Evolutionary conservation across 2,888 invertebrate genomes (phyloP).

Genomic region (Dusona sp.): DNA sequence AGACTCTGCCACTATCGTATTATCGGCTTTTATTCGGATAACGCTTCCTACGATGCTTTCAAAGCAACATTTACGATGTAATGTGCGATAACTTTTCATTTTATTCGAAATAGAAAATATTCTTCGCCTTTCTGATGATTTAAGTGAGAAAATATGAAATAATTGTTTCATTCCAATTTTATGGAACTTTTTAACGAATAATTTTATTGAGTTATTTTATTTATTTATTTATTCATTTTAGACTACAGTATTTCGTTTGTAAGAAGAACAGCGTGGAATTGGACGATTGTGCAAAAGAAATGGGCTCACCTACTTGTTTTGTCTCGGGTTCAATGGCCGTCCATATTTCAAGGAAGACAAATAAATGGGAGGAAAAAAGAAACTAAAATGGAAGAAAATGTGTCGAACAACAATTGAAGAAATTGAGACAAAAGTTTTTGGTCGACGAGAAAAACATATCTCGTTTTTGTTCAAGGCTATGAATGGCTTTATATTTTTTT

Average conservation of each 20-base stretch:
- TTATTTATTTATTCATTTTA: too few relatives aligned
- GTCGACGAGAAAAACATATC: slow-evolving; percentile 28
- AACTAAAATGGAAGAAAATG: slow-evolving; percentile 26
- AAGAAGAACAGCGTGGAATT: neutral
- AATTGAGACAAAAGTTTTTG: slow-evolving; percentile 31
- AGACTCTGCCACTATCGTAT: neutral
- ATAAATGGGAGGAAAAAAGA: neutral
- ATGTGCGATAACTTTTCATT: neutral
- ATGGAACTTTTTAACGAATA: neutral
- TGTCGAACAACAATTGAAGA: slow-evolving; percentile 1
- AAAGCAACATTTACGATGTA: slow-evolving; percentile 20
- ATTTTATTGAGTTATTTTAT: neutral
- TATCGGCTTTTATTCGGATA: neutral
- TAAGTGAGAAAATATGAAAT: neutral
- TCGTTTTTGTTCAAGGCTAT: slow-evolving; percentile 17
- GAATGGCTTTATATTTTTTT: slow-evolving; percentile 17
- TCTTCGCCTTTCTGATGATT: neutral
- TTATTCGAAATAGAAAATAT: neutral
- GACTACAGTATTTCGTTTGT: neutral
- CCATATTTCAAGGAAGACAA: neutral
- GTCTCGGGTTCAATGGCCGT: slow-evolving; percentile 24
- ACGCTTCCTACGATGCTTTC: neutral
- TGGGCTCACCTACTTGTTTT: slow-evolving; percentile 50
- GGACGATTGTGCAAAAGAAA: slow-evolving; percentile 4
- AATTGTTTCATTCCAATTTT: neutral